A percentile compares a stretch with the other conserved stretches of the same genome.
Evolutionary conservation across 2,888 invertebrate genomes (phyloP).

Genomic region (Mactromeris polynyma): DNA sequence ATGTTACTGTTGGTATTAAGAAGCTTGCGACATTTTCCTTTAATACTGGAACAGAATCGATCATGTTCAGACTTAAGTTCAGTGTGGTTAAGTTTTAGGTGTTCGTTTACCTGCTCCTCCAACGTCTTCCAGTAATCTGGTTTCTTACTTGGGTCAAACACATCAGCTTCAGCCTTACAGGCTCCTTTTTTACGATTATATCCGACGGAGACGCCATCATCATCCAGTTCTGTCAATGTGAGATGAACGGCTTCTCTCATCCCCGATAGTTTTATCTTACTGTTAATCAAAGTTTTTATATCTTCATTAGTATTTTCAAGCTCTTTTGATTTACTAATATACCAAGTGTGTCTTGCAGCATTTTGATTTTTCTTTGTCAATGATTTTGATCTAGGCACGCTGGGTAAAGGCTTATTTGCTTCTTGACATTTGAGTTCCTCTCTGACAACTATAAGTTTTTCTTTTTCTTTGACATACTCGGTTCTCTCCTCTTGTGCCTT

Average conservation of each 20-base stretch:
- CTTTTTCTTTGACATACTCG: slow-evolving; percentile 61
- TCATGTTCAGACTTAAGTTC: slow-evolving; percentile 47
- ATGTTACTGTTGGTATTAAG: neutral
- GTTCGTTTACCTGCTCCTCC: slow-evolving; percentile 74
- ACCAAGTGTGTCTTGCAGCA: neutral
- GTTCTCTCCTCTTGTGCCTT: slow-evolving; percentile 70
- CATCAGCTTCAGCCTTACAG: slow-evolving; percentile 60
- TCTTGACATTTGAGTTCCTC: slow-evolving; percentile 72
- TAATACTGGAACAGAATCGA: slow-evolving; percentile 55
- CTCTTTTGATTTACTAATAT: neutral
- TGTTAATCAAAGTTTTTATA: slow-evolving; percentile 72
- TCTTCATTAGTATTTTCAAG: slow-evolving; percentile 73
- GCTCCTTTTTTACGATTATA: slow-evolving; percentile 65
- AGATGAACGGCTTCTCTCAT: slow-evolving; percentile 80
- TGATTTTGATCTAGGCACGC: neutral
- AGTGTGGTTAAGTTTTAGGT: slow-evolving; percentile 43
- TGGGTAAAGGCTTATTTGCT: neutral
- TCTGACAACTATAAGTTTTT: slow-evolving; percentile 69
- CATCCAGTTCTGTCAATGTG: slow-evolving; percentile 65
- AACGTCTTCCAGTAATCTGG: slow-evolving; percentile 80
- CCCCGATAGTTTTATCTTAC: slow-evolving; percentile 79
- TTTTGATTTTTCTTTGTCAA: neutral
- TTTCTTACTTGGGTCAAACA: slow-evolving; percentile 64
- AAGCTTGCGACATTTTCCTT: slow-evolving; percentile 44
- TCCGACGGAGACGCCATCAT: slow-evolving; percentile 63